Base-by-base conservation (phyloP, 2,113 vertebrate genomes). In the Lophura nycthemera region DNA sequence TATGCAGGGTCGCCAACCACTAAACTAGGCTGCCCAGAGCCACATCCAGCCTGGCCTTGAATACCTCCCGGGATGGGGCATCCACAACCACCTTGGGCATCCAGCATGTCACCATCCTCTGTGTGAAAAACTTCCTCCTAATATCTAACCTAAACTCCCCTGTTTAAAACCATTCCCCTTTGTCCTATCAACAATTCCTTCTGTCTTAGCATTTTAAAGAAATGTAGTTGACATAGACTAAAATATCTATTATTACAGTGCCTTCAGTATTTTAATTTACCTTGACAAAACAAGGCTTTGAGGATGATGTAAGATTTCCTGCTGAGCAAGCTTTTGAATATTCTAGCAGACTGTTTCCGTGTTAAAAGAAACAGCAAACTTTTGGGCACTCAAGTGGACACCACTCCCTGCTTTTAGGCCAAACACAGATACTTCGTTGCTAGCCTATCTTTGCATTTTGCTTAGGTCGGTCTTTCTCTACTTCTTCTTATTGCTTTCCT, bases 391-490 rank as follows among this genome's bases (percentile, higher is more conserved):
- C 24, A 45, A 8, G 14, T 54, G 10, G 16, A 34, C 15, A 29
- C 3, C 25, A 47, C 1, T 2, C 3, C 5, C 4, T 82, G 14
- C 18, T 43, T 2, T 45, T 64, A 59, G 15, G 38, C n/a, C 4
- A 34, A 74, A 52, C 8, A 45, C 6, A 91, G 5, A 11, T 80
- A 48, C 25, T 86, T n/a, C 13, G 60, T 71, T 90, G 16, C 2
- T 67, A 34, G 11, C 3, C 13, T 72, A 17, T 10, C 14, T 74
- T 83, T 43, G 52, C 14, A 22, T 2, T 66, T 85, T 34, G 21
- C 17, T 34, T 59, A 79, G 72, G 13, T 20, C 20, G 69, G 11
- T 18, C 22, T 63, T 79, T 45, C 1, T 63, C 1, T 1, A 11
- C n/a, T 27, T n/a, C 76, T 89, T 24, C 60, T 8, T 14, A 48